Evolutionary conservation across 2,888 invertebrate species (phyloP).

Genomic region (Eilema griseolum): DNA sequence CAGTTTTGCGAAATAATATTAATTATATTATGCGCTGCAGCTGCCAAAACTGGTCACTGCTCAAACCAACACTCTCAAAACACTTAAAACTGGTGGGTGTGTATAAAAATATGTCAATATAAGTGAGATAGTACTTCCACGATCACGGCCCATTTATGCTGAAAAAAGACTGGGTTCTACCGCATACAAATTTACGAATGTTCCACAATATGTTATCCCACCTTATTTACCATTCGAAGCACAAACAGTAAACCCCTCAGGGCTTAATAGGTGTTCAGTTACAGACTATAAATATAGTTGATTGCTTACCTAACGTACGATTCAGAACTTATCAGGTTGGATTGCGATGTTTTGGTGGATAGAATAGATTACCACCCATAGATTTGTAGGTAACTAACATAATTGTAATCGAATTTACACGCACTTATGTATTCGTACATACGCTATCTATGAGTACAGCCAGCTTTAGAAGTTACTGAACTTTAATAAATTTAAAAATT

Average conservation of each 20-base stretch:
- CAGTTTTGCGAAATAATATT: no score
- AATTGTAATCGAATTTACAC: not conserved
- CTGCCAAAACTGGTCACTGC: no score
- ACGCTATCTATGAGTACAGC: not conserved
- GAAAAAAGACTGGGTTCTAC: not conserved
- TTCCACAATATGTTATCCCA: not conserved
- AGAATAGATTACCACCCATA: not conserved
- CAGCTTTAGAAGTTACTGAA: no score
- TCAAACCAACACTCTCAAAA: no score
- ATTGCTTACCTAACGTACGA: not conserved
- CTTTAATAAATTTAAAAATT: no score
- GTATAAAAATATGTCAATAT: no score
- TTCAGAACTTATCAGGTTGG: not conserved
- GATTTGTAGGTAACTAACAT: slow-evolving; percentile 1
- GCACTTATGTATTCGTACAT: not conserved
- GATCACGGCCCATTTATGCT: no score
- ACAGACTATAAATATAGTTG: not conserved
- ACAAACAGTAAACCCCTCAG: not conserved
- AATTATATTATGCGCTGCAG: no score
- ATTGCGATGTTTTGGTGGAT: not conserved
- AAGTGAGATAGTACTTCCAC: no score
- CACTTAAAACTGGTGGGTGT: no score
- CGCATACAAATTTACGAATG: not conserved
- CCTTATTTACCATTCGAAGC: not conserved
- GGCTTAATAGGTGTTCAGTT: not conserved